Conservation (phyloP, 2,113 vertebrate species). For the Cynoglossus semilaevis region DNA sequence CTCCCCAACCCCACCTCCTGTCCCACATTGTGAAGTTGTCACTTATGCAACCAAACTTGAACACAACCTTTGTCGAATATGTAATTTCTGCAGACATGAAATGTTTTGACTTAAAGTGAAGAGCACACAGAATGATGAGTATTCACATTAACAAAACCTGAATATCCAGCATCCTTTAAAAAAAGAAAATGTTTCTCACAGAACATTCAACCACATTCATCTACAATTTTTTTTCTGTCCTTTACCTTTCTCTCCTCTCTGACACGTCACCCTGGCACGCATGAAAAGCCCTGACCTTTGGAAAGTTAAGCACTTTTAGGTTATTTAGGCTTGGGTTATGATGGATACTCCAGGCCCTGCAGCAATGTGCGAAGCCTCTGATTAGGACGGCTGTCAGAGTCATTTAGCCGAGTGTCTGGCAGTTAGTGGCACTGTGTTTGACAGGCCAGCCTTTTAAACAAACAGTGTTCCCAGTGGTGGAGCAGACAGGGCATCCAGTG, state of each 20-base stretch:
- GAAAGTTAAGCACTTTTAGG: slow-evolving; percentile 84
- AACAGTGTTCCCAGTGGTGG: slow-evolving; percentile 76
- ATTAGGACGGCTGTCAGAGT: slow-evolving; percentile 78
- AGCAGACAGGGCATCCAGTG: slow-evolving; percentile 64
- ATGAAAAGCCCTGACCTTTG: slow-evolving; percentile 79
- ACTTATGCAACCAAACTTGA: slow-evolving; percentile 48
- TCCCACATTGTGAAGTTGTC: slow-evolving; percentile 66
- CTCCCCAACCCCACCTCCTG: slow-evolving; percentile 21
- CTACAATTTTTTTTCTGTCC: slow-evolving; percentile 15
- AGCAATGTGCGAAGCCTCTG: slow-evolving; percentile 78
- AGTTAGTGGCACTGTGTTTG: slow-evolving; percentile 74
- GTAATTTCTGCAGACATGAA: too few species aligned
- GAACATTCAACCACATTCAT: slow-evolving; percentile 31
- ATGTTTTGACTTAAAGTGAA: too few species aligned
- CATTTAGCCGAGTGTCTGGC: slow-evolving; percentile 71
- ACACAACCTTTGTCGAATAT: too few species aligned
- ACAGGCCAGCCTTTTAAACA: slow-evolving; percentile 80
- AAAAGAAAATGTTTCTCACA: slow-evolving; percentile 31
- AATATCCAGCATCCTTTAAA: too few species aligned
- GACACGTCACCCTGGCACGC: slow-evolving; percentile 71
- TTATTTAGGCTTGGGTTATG: slow-evolving; percentile 82
- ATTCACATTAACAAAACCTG: slow-evolving; percentile 9
- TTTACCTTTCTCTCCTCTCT: slow-evolving; percentile 6
- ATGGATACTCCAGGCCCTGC: slow-evolving; percentile 77
- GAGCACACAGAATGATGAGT: not conserved